Evolutionary conservation across 2,113 vertebrate genomes (phyloP).

Genomic region (Nyctereutes procyonoides): DNA sequence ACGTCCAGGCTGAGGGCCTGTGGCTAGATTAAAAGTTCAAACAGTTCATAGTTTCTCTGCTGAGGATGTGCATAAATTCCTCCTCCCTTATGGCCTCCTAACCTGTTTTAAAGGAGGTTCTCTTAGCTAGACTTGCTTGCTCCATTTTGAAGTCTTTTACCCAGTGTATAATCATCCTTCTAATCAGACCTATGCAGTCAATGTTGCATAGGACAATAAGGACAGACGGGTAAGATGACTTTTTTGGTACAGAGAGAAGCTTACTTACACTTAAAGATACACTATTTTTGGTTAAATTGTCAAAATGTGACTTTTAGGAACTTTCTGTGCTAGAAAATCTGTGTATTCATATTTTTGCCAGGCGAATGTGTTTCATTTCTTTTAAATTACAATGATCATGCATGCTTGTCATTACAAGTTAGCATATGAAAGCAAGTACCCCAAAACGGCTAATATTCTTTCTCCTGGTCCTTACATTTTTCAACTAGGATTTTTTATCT

Average conservation of each 20-base stretch:
- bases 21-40: background rate
- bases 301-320: conserved; percentile 5
- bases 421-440: background rate
- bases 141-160: background rate
- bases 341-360: background rate
- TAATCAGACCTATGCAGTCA: background rate
- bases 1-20: background rate
- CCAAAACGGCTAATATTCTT: background rate
- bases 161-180: background rate
- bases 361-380: background rate
- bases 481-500: conserved; percentile 3
- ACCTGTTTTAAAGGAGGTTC: background rate
- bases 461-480: background rate
- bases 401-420: background rate
- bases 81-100: background rate
- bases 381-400: background rate
- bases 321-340: background rate
- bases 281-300: conserved; percentile 12
- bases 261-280: background rate
- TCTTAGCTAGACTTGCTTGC: background rate
- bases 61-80: background rate
- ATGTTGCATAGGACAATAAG: background rate
- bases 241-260: background rate
- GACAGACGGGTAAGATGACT: background rate
- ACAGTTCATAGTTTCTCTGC: background rate